These are phyloP conservation scores for Epinephelus lanceolatus DNA, from an alignment of 2,113 vertebrate species.

Conservation along the genomic window DNA sequence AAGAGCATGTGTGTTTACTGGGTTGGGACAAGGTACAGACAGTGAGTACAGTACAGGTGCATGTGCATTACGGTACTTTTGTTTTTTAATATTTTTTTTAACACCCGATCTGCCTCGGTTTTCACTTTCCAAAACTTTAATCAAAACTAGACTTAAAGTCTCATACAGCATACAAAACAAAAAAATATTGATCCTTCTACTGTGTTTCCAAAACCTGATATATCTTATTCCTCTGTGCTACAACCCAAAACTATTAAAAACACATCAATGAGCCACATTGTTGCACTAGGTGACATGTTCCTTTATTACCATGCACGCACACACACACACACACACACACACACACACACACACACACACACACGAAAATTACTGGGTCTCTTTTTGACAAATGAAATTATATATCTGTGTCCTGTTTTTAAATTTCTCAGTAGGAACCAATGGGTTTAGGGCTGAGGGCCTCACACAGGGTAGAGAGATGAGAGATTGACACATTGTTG, in stretches of 20 bases:
- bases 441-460: too few species aligned
- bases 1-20: background rate
- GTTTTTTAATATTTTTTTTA: background rate
- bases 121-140: background rate
- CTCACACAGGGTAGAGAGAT: too few species aligned
- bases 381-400: too few species aligned
- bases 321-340: too few species aligned
- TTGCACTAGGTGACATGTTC: background rate
- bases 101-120: background rate
- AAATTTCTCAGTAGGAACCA: too few species aligned
- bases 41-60: background rate
- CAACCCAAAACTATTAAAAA: background rate
- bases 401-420: too few species aligned
- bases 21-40: background rate
- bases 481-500: too few species aligned
- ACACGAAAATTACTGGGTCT: too few species aligned
- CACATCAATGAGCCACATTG: background rate
- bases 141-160: background rate
- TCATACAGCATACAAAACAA: background rate
- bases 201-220: background rate
- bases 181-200: background rate
- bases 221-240: background rate
- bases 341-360: too few species aligned
- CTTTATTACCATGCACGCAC: too few species aligned
- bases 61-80: background rate